Evolutionary conservation across 2,797 vertebrate genomes (phyloP).

Genomic region (Microctenopoma lineatum): DNA sequence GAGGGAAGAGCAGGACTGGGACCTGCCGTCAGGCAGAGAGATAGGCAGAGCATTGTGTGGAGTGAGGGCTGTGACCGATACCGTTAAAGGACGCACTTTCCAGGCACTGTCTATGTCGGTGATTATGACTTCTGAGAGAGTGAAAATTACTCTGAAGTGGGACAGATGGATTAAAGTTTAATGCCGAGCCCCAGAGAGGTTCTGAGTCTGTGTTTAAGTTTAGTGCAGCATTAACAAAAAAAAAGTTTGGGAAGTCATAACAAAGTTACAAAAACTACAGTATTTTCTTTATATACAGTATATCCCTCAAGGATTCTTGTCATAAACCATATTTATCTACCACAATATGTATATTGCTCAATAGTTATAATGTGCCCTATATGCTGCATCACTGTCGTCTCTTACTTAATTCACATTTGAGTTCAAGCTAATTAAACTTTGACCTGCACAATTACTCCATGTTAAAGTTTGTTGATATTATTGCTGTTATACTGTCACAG

Average conservation of each 20-base stretch:
- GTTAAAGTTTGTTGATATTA: too few relatives aligned
- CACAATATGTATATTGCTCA: too few relatives aligned
- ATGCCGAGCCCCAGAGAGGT: conserved; percentile 46
- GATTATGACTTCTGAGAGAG: conserved; percentile 66
- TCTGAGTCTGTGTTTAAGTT: conserved; percentile 36
- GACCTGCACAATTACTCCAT: too few relatives aligned
- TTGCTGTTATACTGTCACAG: too few relatives aligned
- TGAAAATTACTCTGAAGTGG: conserved; percentile 66
- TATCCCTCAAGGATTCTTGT: not conserved
- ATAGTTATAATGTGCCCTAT: too few relatives aligned
- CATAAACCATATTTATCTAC: not conserved
- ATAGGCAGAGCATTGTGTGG: conserved; percentile 56
- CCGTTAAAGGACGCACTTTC: conserved; percentile 66
- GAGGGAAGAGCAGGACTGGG: conserved; percentile 69
- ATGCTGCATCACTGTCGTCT: too few relatives aligned
- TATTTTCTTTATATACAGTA: not conserved
- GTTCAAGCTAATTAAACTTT: too few relatives aligned
- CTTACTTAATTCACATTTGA: too few relatives aligned
- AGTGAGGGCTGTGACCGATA: conserved; percentile 50
- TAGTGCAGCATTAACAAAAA: conserved; percentile 42
- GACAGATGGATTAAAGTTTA: conserved; percentile 70
- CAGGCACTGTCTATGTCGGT: conserved; percentile 37
- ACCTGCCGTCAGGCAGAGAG: conserved; percentile 46
- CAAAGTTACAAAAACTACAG: conserved; percentile 12
- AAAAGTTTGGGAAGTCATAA: conserved; percentile 54